These are phyloP conservation scores for Irena cyanogastra DNA, from an alignment of 2,113 vertebrate genomes.

Conservation along the genomic window DNA sequence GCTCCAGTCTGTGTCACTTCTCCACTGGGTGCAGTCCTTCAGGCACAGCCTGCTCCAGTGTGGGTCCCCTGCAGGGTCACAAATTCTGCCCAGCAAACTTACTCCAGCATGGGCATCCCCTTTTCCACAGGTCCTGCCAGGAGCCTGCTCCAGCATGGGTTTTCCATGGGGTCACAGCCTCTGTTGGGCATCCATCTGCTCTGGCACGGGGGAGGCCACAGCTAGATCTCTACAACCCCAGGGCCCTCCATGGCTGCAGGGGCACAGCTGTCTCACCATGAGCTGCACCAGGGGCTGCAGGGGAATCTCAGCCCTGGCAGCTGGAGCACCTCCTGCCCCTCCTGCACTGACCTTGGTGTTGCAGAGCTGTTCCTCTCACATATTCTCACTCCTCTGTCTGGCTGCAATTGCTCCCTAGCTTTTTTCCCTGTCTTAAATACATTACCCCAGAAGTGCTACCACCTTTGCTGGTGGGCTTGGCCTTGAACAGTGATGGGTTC, in stretches of 20 bases:
- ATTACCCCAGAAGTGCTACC: not conserved
- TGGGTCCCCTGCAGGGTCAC: fast-evolving
- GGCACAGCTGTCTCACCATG: not conserved
- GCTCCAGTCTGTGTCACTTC: not conserved
- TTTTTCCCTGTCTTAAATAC: not conserved
- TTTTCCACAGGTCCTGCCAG: not conserved
- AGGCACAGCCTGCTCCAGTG: not conserved
- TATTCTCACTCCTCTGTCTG: not conserved
- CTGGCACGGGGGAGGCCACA: fast-evolving
- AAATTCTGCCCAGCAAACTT: not conserved
- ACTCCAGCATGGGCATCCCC: not conserved
- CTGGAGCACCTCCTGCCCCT: not conserved
- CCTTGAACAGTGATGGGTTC: fast-evolving
- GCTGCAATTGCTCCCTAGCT: not conserved
- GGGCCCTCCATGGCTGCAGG: fast-evolving
- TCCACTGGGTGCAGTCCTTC: not conserved
- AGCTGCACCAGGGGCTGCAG: not conserved
- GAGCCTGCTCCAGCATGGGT: not conserved
- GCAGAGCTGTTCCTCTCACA: not conserved
- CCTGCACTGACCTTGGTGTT: not conserved
- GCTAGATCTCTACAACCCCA: fast-evolving
- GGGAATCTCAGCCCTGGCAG: fast-evolving
- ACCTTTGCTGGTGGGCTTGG: fast-evolving
- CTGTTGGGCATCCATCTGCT: fast-evolving
- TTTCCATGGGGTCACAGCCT: not conserved